Base-by-base conservation (phyloP, 37 sponge, comb jelly and placozoan genomes). In the Diacarnus erythraeanus region DNA sequence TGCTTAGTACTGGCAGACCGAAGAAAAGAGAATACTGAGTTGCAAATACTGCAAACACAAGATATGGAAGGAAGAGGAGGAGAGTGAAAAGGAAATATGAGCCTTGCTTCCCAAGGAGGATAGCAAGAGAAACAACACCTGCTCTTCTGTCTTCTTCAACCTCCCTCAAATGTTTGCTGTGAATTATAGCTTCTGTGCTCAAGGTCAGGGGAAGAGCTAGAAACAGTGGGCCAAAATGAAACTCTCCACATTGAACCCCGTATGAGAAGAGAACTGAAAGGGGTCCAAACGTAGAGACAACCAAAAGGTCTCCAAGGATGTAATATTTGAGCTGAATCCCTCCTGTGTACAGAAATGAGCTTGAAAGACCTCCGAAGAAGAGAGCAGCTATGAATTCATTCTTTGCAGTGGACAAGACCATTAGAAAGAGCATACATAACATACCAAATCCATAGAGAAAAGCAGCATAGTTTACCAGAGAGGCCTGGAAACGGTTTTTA, bases 291-390 rank as follows among this genome's bases (percentile, higher is more conserved):
- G 87, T 84, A 22, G 92, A 64, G 29, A 95, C 78, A 22, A 91
- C 86, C 25, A 95, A 22, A 1, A 95, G 72, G 44, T 95, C 95
- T 10, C 95, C 95, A 18, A 92, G 68, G 26, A 87, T 86, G 69
- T 92, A 88, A 59, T 91, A 92, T 73, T 95, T 95, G 66, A 95
- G 77, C 44, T 90, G 87, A 67, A 90, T 80, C 35, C 93, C 95
- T 71, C 95, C 93, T 23, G 90, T 95, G 75, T 95, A 95, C 27
- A 89, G 39, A 57, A 95, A 95, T 8, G 95, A 95, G 20, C 90
- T 84, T 0, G 94, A 92, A 35, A 95, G 78, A 8, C 95, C 95
- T 15, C 95, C 94, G 58, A 95, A 95, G 84, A 92, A 95, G 23
- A 95, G 44, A 2, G 77, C 69, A 1, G 95, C 90, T 15, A 95